Evolutionary conservation across 2,888 invertebrate species (phyloP), one percentile per base, ranked within the genome.

Genomic region (Zaprionus lineosus): DNA sequence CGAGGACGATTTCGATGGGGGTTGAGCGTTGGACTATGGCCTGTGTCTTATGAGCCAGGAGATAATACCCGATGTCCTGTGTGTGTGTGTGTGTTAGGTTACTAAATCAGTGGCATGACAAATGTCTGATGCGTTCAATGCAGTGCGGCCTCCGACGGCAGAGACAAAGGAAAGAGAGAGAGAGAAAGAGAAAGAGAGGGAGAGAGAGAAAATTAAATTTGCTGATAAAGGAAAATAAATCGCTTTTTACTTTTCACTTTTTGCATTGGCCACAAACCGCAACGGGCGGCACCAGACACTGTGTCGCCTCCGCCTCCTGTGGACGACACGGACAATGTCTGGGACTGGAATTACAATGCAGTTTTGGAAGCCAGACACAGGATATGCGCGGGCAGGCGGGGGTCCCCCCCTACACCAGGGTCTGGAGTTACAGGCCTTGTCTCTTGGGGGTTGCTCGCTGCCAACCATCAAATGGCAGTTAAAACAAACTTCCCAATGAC

Each of bases 81-180:
- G n/a, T n/a, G n/a, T n/a, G n/a, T n/a, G n/a, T 69, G 58, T 56
- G 67, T 65, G 74, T 65, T 69, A 78, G 78, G 84, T 84, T 81
- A 84, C 82, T 82, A 77, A 76, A 81, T 81, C 78, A 81, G 64
- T 69, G 77, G 76, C 83, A 78, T 78, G 78, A 78, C 74, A 83
- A 78, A 73, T 78, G 62, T 50, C 43, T 47, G 43, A 36, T 51
- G 55, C 46, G 59, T 34, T 51, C 66, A 68, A 59, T 63, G 66
- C 57, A 63, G 59, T 74, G 67, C 75, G 59, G 65, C 63, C 58
- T 59, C 58, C 71, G 58, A 74, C 58, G 53, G 37, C 65, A 60
- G 52, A 67, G 61, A 79, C n/a, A n/a, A n/a, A n/a, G n/a, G n/a
- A n/a, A n/a, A n/a, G n/a, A n/a, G n/a, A n/a, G n/a, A n/a, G n/a